These are phyloP conservation scores for Cataglyphis altisquamis DNA, from an alignment of 2,888 invertebrate species.

Conservation along the genomic window DNA sequence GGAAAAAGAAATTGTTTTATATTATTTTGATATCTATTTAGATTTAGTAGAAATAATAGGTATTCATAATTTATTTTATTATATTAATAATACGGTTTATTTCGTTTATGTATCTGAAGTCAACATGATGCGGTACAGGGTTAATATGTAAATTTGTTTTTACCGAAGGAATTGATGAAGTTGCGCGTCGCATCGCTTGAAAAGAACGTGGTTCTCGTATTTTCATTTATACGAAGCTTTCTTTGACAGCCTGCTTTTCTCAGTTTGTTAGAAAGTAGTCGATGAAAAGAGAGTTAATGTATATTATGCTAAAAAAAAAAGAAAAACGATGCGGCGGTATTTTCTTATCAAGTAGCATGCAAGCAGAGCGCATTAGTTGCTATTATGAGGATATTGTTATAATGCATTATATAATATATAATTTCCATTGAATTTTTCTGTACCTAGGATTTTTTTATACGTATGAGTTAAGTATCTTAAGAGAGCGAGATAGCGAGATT, in stretches of 20 bases:
- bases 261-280: constrained; percentile 9
- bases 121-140: neutral
- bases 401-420: constrained; percentile 12
- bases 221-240: constrained; percentile 40
- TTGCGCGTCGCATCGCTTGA: neutral
- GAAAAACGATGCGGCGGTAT: neutral
- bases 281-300: constrained; percentile 23
- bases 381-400: constrained; percentile 15
- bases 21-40: neutral
- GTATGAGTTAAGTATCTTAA: neutral
- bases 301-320: constrained; percentile 16
- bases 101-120: neutral
- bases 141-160: constrained; percentile 3
- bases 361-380: constrained; percentile 13
- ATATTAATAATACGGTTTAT: neutral
- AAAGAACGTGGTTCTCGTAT: constrained; percentile 4
- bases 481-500: neutral
- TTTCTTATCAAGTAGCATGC: constrained; percentile 5
- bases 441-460: neutral
- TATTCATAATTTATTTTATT: neutral
- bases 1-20: neutral
- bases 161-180: neutral
- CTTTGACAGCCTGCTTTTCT: constrained; percentile 26
- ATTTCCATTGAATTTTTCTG: neutral
- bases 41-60: neutral